These are phyloP conservation scores for Phyllopteryx taeniolatus DNA, from an alignment of 2,113 vertebrate genomes.

Conservation along the genomic window DNA sequence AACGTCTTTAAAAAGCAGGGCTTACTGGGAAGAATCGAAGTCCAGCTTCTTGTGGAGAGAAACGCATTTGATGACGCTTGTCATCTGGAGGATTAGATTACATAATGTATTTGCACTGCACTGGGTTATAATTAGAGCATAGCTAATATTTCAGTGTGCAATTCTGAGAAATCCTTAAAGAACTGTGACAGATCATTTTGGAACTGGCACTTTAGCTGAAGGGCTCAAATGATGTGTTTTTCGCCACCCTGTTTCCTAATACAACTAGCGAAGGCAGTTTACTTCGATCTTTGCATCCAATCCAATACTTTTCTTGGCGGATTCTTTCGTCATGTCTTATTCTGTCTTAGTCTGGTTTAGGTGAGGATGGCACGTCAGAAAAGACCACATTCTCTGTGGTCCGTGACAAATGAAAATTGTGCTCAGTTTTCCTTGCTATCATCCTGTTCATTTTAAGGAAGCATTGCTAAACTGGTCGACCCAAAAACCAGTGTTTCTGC, in stretches of 20 bases:
- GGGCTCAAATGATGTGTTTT: neutral
- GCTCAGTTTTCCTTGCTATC: neutral
- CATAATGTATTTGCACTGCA: neutral
- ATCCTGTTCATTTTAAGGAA: neutral
- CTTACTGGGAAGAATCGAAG: conserved; percentile 6
- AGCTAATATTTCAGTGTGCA: neutral
- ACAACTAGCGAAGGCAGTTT: neutral
- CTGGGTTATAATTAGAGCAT: conserved; percentile 10
- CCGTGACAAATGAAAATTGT: neutral
- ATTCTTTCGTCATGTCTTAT: neutral
- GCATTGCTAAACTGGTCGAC: neutral
- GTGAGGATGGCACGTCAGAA: neutral
- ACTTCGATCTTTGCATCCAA: neutral
- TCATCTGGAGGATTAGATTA: neutral
- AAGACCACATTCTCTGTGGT: neutral
- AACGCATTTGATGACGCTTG: conserved; percentile 3
- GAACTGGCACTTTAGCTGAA: neutral
- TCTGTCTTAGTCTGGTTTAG: neutral
- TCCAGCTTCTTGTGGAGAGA: conserved; percentile 12
- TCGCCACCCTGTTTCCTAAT: neutral
- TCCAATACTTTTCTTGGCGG: neutral
- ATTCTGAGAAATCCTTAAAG: conserved; percentile 1
- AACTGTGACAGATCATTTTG: neutral
- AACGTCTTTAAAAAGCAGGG: conserved; percentile 29
- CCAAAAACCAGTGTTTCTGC: no score